Evolutionary conservation across 2,888 invertebrate genomes (phyloP), one percentile per base, ranked within the genome.

Genomic region (Lasius platythorax): DNA sequence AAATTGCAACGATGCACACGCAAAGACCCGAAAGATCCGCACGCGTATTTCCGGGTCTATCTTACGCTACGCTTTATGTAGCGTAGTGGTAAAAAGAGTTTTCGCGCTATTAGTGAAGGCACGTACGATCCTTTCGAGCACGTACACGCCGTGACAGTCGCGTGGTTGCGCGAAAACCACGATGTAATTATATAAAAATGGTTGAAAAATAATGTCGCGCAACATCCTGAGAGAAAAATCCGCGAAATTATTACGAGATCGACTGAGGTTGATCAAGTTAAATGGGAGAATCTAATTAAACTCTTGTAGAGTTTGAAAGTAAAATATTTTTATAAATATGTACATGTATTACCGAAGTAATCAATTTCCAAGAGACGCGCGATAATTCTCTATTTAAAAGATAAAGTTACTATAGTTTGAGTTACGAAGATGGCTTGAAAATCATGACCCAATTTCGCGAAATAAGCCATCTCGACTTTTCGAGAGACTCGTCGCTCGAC

Each of bases 41-140:
- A 79, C 68, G 33, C 83, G 61, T 61, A 75, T 78, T 83, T 66
- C 46, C 50, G 40, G 28, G 81, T 81, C 79, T 73, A 81, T 66
- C 83, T 40, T 43, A 68, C 8, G 74, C 83, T 82, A 68, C 53
- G 53, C 83, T 78, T 85, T 79, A 72, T 64, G 70, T 78, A 28
- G 56, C 56, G 12, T 18, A 50, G 18, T 50, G 50, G 81, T 73
- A 84, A 82, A 86, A 86, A 84, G 85, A 75, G 81, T 64, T 78
- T 58, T 61, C 70, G 67, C 72, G 66, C 67, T 61, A 78, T 74
- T 82, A 82, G 82, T 70, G 81, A 78, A 70, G 53, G 85, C 86
- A 85, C 86, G 85, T 85, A 85, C 82, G 85, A 30, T 84, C 78
- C 85, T 68, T 75, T 85, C 70, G 74, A 85, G 86, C 86, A 86